A percentile compares a stretch with the other conserved stretches of the same genome.
These are phyloP conservation scores for Podarcis raffonei DNA, from an alignment of 2,113 vertebrate species.

Conservation along the genomic window DNA sequence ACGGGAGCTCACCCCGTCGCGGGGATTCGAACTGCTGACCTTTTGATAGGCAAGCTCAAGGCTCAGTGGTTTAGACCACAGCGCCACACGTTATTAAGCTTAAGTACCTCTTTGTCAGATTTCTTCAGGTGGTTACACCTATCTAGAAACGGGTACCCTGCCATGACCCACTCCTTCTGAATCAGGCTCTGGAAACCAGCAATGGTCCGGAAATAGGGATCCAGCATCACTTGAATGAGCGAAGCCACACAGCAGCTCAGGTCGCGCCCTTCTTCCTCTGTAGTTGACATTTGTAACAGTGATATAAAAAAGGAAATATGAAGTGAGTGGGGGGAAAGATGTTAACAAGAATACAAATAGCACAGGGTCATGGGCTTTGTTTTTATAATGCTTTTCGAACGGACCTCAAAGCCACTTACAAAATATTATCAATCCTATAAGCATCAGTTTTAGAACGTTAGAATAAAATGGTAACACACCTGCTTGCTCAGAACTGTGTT, in stretches of 20 bases:
- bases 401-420: too few species aligned
- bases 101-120: slow-evolving; percentile 89
- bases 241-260: slow-evolving; percentile 91
- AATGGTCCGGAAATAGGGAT: slow-evolving; percentile 92
- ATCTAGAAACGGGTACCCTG: slow-evolving; percentile 93
- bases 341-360: not conserved
- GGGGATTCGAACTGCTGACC: too few species aligned
- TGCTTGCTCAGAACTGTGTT: too few species aligned
- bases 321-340: rapidly evolving
- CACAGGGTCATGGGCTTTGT: not conserved
- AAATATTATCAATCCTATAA: too few species aligned
- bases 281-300: slow-evolving; percentile 22
- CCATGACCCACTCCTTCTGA: slow-evolving; percentile 99
- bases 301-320: not conserved
- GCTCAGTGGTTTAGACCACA: too few species aligned
- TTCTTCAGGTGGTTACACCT: slow-evolving; percentile 96
- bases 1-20: too few species aligned
- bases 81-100: too few species aligned
- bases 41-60: too few species aligned
- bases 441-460: too few species aligned
- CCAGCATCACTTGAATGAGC: slow-evolving; percentile 93
- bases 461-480: too few species aligned
- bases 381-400: not conserved
- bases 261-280: slow-evolving; percentile 96
- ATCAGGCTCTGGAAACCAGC: slow-evolving; percentile 94